Conservation (phyloP, 1,140 invertebrate species). For the Ctenoplectra terminalis region DNA sequence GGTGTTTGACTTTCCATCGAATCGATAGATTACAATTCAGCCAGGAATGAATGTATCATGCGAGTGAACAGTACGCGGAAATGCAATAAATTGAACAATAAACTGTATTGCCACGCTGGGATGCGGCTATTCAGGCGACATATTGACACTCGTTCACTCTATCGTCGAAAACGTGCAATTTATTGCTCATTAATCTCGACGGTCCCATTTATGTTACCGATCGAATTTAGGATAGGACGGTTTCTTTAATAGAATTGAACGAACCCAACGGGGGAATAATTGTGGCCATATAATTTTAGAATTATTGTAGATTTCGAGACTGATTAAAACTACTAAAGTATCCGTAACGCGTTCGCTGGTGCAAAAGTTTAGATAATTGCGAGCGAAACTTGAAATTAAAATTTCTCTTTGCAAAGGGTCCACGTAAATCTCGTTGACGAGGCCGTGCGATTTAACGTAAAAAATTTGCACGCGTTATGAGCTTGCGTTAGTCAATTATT, state of each 20-base stretch:
- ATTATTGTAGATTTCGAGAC: conserved; percentile 7
- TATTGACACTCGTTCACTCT: conserved; percentile 54
- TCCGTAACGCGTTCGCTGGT: not conserved
- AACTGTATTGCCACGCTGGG: conserved; percentile 43
- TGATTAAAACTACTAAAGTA: conserved; percentile 44
- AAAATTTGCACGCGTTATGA: not conserved
- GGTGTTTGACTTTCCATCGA: conserved; percentile 53
- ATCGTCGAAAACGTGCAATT: conserved; percentile 45
- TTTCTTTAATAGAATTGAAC: conserved; percentile 41
- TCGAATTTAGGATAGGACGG: conserved; percentile 32
- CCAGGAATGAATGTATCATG: conserved; percentile 42
- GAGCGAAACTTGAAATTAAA: conserved; percentile 14
- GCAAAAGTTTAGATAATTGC: not conserved
- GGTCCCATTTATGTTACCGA: conserved; percentile 41
- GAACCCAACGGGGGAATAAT: conserved; percentile 13
- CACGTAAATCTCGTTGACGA: not conserved
- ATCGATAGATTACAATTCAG: conserved; percentile 61
- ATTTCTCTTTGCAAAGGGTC: not conserved
- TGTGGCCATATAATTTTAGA: conserved; percentile 31
- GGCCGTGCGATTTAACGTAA: not conserved
- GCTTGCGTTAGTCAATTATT: not conserved
- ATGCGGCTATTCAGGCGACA: conserved; percentile 47
- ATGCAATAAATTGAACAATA: conserved; percentile 61
- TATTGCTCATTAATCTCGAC: conserved; percentile 54
- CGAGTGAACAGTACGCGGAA: conserved; percentile 27